A percentile compares a stretch with the other conserved stretches of the same genome.
Evolutionary conservation across 2,113 vertebrate species (phyloP).

Genomic region (Oryzias woworae): DNA sequence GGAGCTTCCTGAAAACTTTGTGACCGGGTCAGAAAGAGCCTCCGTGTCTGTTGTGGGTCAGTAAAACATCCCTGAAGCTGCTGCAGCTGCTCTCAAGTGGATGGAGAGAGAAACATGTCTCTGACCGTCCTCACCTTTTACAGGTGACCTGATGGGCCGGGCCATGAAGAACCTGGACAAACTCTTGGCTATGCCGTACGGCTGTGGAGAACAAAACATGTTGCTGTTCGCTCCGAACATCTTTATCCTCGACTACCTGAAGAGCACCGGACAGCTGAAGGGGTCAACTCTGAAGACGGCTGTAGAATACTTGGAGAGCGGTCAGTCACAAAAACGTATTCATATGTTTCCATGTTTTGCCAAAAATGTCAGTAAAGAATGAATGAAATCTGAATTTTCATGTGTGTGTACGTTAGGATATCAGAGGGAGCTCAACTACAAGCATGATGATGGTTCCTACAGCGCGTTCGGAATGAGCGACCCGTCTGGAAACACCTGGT

Average conservation of each 20-base stretch:
- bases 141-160: conserved; percentile 83
- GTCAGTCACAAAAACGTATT: conserved; percentile 45
- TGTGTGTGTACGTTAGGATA: conserved; percentile 76
- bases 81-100: too few relatives aligned
- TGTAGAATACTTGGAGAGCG: conserved; percentile 71
- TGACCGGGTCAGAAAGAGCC: conserved; percentile 78
- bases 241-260: conserved; percentile 83
- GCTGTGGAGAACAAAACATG: conserved; percentile 90
- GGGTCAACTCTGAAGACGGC: conserved; percentile 70
- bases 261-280: conserved; percentile 76
- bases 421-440: conserved; percentile 85
- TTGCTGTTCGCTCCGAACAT: conserved; percentile 84
- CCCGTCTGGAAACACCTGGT: conserved; percentile 86
- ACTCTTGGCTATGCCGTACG: conserved; percentile 79
- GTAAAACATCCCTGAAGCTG: neutral
- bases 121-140: neutral
- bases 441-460: conserved; percentile 84
- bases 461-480: conserved; percentile 85
- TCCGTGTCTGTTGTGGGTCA: conserved; percentile 82
- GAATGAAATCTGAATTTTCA: neutral
- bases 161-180: conserved; percentile 79
- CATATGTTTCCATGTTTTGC: too few relatives aligned
- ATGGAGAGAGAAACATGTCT: neutral
- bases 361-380: too few relatives aligned
- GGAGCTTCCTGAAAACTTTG: conserved; percentile 71